Conservation (phyloP, 2,113 vertebrate genomes). For the Paradisaea rubra region DNA sequence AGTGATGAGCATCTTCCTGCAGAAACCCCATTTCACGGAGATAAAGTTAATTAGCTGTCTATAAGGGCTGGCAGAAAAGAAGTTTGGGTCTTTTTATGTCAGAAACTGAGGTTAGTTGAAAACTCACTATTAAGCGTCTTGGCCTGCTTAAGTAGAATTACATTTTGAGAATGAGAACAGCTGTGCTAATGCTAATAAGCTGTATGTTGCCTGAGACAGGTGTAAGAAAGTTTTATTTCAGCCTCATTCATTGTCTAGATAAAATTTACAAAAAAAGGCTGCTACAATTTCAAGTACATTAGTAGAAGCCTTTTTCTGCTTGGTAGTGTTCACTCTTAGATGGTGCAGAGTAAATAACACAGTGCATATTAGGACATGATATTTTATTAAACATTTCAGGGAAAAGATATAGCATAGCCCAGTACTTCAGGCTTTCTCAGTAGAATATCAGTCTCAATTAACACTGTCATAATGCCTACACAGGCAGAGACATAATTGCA, state of each 20-base stretch:
- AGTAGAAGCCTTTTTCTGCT: background rate
- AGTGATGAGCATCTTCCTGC: background rate
- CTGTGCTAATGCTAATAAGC: background rate
- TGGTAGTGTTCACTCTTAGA: background rate
- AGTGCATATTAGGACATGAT: background rate
- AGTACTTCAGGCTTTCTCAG: background rate
- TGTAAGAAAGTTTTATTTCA: background rate
- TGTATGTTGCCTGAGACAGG: background rate
- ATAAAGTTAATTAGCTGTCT: background rate
- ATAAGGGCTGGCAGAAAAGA: background rate
- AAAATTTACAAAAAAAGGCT: background rate
- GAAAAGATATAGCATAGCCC: background rate
- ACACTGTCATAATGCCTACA: background rate
- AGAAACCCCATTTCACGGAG: background rate
- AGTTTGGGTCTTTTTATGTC: background rate
- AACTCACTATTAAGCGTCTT: background rate
- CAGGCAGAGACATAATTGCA: background rate
- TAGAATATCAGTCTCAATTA: background rate
- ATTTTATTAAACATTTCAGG: background rate
- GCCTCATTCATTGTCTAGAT: background rate
- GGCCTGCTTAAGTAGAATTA: background rate
- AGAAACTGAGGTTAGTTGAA: background rate
- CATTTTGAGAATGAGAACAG: background rate
- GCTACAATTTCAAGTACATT: background rate
- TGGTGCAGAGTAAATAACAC: background rate